A percentile compares a stretch with the other conserved stretches of the same genome.
Conservation (phyloP, 2,888 invertebrate genomes). For the Drosophila planitibia region DNA sequence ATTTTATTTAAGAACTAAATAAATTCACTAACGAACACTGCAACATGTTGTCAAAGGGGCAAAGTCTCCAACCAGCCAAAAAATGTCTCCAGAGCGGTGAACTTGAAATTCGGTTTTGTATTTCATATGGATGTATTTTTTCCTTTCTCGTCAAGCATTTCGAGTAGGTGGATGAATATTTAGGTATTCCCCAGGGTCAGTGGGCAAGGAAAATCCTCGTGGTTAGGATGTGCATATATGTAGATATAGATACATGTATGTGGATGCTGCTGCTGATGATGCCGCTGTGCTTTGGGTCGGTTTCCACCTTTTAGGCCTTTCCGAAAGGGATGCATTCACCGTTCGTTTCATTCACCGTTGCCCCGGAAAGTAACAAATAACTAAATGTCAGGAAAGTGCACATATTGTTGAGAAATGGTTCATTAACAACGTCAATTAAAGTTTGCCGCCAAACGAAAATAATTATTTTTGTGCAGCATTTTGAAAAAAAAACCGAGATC, state of each 20-base stretch:
- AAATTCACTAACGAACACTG: background rate
- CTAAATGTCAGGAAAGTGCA: constrained; percentile 68
- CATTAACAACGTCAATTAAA: constrained; percentile 67
- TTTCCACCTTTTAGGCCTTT: constrained; percentile 58
- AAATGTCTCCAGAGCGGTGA: constrained; percentile 24
- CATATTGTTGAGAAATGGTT: constrained; percentile 71
- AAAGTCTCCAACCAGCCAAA: constrained; percentile 9
- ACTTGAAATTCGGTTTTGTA: constrained; percentile 35
- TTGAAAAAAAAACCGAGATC: background rate
- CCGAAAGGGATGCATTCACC: constrained; percentile 39
- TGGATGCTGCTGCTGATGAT: constrained; percentile 6
- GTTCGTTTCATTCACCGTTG: constrained; percentile 20
- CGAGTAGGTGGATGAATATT: constrained; percentile 43
- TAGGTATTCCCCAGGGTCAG: constrained; percentile 55
- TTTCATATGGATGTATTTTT: constrained; percentile 20
- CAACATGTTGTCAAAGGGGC: constrained; percentile 25
- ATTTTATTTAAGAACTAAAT: background rate
- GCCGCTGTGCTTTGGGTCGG: constrained; percentile 53
- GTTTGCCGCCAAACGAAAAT: constrained; percentile 23
- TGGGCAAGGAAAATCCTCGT: constrained; percentile 48
- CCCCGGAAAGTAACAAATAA: constrained; percentile 44
- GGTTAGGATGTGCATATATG: constrained; percentile 24
- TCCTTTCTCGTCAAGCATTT: constrained; percentile 38
- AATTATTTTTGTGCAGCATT: constrained; percentile 1
- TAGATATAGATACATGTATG: constrained; percentile 47